These are phyloP conservation scores for Todus mexicanus DNA, from an alignment of 2,797 vertebrate species.

Conservation along the genomic window DNA sequence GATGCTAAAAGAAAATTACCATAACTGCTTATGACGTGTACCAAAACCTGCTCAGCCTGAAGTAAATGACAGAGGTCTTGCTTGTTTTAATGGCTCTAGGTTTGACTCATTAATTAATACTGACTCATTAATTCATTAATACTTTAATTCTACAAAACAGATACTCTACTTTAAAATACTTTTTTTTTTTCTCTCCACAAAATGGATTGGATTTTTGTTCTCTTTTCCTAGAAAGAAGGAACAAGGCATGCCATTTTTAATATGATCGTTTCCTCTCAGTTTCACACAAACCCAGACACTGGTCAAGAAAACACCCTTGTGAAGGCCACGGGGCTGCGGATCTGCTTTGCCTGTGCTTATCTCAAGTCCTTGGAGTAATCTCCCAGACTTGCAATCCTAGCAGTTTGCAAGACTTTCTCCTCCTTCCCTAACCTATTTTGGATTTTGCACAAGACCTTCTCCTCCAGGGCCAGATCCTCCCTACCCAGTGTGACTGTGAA, in stretches of 20 bases:
- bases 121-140: no score
- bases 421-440: neutral
- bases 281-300: neutral
- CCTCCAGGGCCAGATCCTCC: neutral
- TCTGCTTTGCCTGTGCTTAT: neutral
- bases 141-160: neutral
- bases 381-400: neutral
- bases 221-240: neutral
- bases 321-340: neutral
- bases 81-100: neutral
- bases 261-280: neutral
- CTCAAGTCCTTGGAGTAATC: neutral
- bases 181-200: neutral
- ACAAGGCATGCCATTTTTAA: neutral
- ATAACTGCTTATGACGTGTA: conserved; percentile 1
- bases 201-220: neutral
- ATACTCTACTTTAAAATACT: neutral
- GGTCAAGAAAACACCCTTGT: neutral
- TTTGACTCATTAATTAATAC: neutral
- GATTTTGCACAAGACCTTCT: neutral
- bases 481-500: fast-evolving
- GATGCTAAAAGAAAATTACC: conserved; percentile 22
- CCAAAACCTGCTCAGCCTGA: conserved; percentile 30
- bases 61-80: neutral
- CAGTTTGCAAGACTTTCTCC: neutral